Conservation (phyloP, 2,888 invertebrate genomes). For the Malthinus flaveolus region DNA sequence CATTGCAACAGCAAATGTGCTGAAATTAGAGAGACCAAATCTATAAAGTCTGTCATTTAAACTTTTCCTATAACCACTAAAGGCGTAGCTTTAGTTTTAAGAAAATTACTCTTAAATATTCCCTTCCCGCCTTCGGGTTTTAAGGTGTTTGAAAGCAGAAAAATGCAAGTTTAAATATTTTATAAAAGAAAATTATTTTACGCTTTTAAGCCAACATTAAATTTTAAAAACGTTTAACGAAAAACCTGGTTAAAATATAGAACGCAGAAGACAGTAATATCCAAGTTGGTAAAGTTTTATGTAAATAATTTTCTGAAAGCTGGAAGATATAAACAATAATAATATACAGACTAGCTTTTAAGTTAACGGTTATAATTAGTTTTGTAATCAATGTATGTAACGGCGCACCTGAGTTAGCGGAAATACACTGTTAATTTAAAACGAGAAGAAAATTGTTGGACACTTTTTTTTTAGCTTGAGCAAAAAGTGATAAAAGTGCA, state of each 20-base stretch:
- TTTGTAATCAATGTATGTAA: constrained; percentile 51
- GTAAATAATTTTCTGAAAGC: constrained; percentile 17
- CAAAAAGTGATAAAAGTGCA: background rate
- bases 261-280: background rate
- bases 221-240: constrained; percentile 4
- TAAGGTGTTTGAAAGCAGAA: no score
- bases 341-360: constrained; percentile 48
- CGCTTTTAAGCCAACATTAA: constrained; percentile 4
- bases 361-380: constrained; percentile 51
- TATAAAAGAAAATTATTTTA: constrained; percentile 6
- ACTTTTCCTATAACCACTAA: no score
- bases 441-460: background rate
- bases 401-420: constrained; percentile 45
- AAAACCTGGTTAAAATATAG: constrained; percentile 1
- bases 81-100: no score
- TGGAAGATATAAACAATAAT: constrained; percentile 46
- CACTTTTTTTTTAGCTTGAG: background rate
- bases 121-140: no score
- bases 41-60: no score
- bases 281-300: constrained; percentile 14
- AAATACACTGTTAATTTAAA: constrained; percentile 25
- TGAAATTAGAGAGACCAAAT: no score
- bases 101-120: no score
- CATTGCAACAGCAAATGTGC: no score
- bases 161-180: background rate